Evolutionary conservation across 2,113 vertebrate genomes (phyloP).

Genomic region (Hemicordylus capensis): DNA sequence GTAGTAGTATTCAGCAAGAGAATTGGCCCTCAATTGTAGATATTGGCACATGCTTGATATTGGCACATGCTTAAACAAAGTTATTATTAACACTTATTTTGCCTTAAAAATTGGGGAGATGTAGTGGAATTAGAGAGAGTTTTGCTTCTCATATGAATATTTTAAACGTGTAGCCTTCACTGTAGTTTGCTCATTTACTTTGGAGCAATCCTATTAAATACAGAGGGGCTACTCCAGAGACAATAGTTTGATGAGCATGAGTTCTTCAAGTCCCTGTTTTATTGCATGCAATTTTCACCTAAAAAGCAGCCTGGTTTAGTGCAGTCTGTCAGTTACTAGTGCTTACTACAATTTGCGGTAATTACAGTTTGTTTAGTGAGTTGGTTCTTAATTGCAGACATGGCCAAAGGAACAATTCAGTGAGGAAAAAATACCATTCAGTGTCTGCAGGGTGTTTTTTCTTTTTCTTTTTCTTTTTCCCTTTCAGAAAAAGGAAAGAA

Average conservation of each 20-base stretch:
- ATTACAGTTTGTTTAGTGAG: slow-evolving; percentile 79
- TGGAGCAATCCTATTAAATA: not conserved
- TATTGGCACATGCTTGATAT: slow-evolving; percentile 36
- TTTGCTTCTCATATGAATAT: slow-evolving; percentile 42
- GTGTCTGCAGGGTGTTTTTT: slow-evolving; percentile 47
- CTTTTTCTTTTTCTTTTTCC: slow-evolving; percentile 12
- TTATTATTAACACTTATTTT: slow-evolving; percentile 50
- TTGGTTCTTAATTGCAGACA: slow-evolving; percentile 78
- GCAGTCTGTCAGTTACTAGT: slow-evolving; percentile 70
- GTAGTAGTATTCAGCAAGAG: too few species aligned
- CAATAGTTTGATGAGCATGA: not conserved
- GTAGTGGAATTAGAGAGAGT: slow-evolving; percentile 56
- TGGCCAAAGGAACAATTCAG: slow-evolving; percentile 74
- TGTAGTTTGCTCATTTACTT: not conserved
- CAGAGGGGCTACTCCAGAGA: not conserved
- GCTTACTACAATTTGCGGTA: slow-evolving; percentile 77
- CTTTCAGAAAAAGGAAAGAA: slow-evolving; percentile 37
- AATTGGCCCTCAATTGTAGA: slow-evolving; percentile 5
- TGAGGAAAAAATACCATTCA: slow-evolving; percentile 60
- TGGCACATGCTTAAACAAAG: slow-evolving; percentile 58
- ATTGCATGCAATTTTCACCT: slow-evolving; percentile 53
- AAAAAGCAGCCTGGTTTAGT: slow-evolving; percentile 67
- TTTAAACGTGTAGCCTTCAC: slow-evolving; percentile 24
- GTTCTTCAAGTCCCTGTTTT: slow-evolving; percentile 57
- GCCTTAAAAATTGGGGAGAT: slow-evolving; percentile 49